Percentiles rank a stretch among this genome's conserved stretches.
These are phyloP conservation scores for Pagrus major DNA, from an alignment of 2,113 vertebrate genomes.

Conservation along the genomic window DNA sequence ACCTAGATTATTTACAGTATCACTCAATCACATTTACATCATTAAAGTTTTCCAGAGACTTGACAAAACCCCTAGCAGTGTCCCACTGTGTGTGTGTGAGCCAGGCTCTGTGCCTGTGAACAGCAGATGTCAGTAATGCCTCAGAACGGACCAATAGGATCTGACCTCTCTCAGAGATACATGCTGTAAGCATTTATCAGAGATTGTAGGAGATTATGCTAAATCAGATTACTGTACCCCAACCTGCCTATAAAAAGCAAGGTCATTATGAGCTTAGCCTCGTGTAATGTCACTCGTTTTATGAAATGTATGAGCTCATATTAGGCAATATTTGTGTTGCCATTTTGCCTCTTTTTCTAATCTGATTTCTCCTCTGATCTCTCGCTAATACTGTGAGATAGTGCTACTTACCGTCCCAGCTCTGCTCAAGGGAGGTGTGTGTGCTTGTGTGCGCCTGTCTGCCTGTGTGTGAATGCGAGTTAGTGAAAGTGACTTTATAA, in stretches of 20 bases:
- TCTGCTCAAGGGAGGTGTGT: not conserved
- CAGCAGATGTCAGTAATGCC: constrained; percentile 81
- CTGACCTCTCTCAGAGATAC: constrained; percentile 71
- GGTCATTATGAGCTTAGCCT: constrained; percentile 86
- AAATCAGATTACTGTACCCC: constrained; percentile 85
- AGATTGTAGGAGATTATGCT: constrained; percentile 86
- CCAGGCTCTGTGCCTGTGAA: constrained; percentile 45
- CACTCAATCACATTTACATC: not conserved
- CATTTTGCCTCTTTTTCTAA: constrained; percentile 75
- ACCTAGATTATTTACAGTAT: not conserved
- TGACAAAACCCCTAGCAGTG: not conserved
- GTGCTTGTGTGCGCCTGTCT: not conserved
- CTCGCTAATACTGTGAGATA: constrained; percentile 74
- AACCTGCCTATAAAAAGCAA: constrained; percentile 85
- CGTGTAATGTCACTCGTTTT: constrained; percentile 80
- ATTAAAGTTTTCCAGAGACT: not conserved
- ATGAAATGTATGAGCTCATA: constrained; percentile 76
- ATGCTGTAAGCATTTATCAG: constrained; percentile 85
- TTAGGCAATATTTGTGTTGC: constrained; percentile 74
- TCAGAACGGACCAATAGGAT: constrained; percentile 69
- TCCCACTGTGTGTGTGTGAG: not conserved
- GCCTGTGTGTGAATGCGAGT: not conserved
- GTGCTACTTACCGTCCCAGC: constrained; percentile 66
- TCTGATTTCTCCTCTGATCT: constrained; percentile 78
- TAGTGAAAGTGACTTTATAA: not conserved